A percentile compares a stretch with the other conserved stretches of the same genome.
Evolutionary conservation across 2,888 invertebrate species (phyloP).

Genomic region (Rotaria sp.): DNA sequence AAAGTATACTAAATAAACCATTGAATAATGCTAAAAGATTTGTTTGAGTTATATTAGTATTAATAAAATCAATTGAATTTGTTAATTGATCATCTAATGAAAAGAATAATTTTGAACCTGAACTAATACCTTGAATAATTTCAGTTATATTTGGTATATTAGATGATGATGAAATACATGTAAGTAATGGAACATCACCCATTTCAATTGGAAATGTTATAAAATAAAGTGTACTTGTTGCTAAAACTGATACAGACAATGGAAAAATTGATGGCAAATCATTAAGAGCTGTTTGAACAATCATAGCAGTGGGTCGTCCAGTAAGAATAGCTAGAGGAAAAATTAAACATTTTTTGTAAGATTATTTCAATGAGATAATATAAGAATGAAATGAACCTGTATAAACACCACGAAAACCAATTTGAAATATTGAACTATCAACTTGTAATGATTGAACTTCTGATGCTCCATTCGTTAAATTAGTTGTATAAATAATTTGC

Average conservation of each 20-base stretch:
- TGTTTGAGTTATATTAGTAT: background rate
- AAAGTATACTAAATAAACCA: conserved; percentile 30
- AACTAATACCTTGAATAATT: conserved; percentile 28
- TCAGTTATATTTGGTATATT: background rate
- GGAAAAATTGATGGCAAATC: conserved; percentile 36
- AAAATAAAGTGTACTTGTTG: background rate
- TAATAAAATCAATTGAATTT: conserved; percentile 1
- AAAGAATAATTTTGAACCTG: background rate
- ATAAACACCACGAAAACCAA: conserved; percentile 5
- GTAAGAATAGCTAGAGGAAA: conserved; percentile 12
- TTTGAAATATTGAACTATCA: background rate
- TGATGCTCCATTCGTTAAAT: background rate
- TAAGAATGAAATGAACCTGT: conserved; percentile 4
- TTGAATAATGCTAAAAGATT: background rate
- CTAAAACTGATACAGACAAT: background rate
- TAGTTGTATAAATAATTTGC: background rate
- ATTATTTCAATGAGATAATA: background rate
- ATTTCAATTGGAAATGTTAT: conserved; percentile 29
- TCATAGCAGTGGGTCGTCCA: background rate
- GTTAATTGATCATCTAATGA: background rate
- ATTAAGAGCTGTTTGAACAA: conserved; percentile 31
- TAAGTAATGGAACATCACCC: conserved; percentile 3
- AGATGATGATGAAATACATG: background rate
- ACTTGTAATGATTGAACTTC: background rate
- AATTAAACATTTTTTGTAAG: background rate